Evolutionary conservation across 2,888 invertebrate species (phyloP), one percentile per base, ranked within the genome.

Genomic region (Napeogenes sylphis): DNA sequence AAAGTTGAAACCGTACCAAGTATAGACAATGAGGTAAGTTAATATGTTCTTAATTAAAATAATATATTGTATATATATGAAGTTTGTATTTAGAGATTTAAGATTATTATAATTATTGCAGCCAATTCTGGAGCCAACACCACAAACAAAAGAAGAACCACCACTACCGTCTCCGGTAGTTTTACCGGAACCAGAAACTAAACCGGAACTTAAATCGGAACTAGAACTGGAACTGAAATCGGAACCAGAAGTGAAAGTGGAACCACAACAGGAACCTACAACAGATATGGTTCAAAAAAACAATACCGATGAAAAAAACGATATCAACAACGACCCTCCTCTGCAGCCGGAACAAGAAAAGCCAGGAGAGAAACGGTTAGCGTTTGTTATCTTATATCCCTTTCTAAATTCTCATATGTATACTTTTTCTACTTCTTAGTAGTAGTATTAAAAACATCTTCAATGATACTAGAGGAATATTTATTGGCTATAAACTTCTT

Each of bases 301-400:
- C 21, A 21, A 21, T 21, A 21, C 21, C 21, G 45, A 14, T 4
- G 70, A 71, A 0, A 68, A 59, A 0, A 67, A 62, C 55, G 75
- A 86, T 2, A 70, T 81, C 8, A 81, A 77, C 32, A 89, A 90
- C 0, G 89, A 88, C 51, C 89, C 89, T 0, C 89, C 90, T 3
- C 71, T 88, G 10, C 90, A 89, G 68, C 73, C 79, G 0, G 88
- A 88, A 63, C 73, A 69, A 0, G 90, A 89, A 2, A 87, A 83
- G 55, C 80, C 85, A 0, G 85, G 84, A 0, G 90, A 90, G 72
- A 90, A 88, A 76, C 79, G 86, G 90, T 90, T 13, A 74, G 79
- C 56, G 21, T 6, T 2, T 56, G n/a, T 51, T 55, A 21, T 55
- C 61, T 45, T 58, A 4, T 38, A 38, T 38, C 38, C 1, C 38